Evolutionary conservation across 92 coral and sea anemone genomes (phyloP).

Genomic region (Plumapathes pennacea): DNA sequence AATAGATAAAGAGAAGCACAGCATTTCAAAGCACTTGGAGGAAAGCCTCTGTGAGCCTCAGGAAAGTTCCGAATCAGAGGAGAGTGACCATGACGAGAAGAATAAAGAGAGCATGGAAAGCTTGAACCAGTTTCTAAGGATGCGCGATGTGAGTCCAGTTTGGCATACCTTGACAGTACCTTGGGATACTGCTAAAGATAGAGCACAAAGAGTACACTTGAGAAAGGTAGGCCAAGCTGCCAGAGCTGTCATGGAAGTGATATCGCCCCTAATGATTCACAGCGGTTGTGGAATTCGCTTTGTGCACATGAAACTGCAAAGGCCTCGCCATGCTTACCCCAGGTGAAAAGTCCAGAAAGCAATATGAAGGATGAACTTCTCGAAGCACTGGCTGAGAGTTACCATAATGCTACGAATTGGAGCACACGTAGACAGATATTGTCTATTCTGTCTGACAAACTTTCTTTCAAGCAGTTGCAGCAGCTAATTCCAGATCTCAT

Average conservation of each 20-base stretch:
- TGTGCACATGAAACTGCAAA: too few relatives aligned
- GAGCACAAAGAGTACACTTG: not conserved
- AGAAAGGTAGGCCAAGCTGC: not conserved
- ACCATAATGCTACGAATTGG: slow-evolving; percentile 9
- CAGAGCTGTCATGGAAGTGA: not conserved
- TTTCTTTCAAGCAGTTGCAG: slow-evolving; percentile 1
- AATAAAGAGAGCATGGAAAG: not conserved
- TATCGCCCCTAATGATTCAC: not conserved
- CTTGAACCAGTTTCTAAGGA: slow-evolving; percentile 6
- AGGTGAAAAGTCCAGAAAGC: too few relatives aligned
- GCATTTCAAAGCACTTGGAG: too few relatives aligned
- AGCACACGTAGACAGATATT: slow-evolving; percentile 12
- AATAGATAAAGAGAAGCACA: too few relatives aligned
- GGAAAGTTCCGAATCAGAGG: not conserved
- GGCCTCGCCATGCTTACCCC: too few relatives aligned
- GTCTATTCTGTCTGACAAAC: slow-evolving; percentile 1
- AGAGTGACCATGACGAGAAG: not conserved
- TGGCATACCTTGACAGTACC: not conserved
- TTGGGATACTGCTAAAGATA: not conserved
- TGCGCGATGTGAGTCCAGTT: slow-evolving; percentile 1
- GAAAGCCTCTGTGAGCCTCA: slow-evolving; percentile 6
- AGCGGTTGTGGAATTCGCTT: not conserved
- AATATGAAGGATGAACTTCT: too few relatives aligned
- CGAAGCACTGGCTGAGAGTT: slow-evolving; percentile 9
- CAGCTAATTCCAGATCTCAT: not conserved